These are phyloP conservation scores for Aphidius ervi DNA, from an alignment of 1,140 invertebrate species.

Conservation along the genomic window DNA sequence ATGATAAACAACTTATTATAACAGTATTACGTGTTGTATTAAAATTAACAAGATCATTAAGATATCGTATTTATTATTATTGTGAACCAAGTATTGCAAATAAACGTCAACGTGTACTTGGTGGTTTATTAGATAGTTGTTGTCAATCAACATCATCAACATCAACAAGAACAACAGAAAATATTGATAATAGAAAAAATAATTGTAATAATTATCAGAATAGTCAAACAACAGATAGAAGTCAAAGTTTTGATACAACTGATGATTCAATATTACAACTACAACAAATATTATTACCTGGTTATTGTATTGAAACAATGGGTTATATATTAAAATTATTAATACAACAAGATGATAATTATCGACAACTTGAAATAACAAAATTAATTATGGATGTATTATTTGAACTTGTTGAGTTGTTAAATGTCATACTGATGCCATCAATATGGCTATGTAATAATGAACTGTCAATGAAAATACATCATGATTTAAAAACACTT, in stretches of 20 bases:
- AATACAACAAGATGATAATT: conserved; percentile 30
- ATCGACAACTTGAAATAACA: conserved; percentile 31
- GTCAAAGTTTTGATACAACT: conserved; percentile 34
- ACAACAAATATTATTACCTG: conserved; percentile 52
- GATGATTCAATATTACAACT: conserved; percentile 45
- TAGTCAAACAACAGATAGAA: conserved; percentile 31
- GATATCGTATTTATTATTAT: conserved; percentile 51
- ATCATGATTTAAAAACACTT: conserved; percentile 37
- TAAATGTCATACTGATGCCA: conserved; percentile 39
- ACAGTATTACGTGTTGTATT: conserved; percentile 46
- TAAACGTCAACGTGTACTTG: conserved; percentile 46
- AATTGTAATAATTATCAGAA: conserved; percentile 20
- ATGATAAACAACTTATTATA: conserved; percentile 28
- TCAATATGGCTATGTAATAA: conserved; percentile 43
- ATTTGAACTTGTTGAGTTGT: conserved; percentile 38
- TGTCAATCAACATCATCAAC: conserved; percentile 24
- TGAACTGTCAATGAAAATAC: conserved; percentile 33
- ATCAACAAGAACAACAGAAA: conserved; percentile 23
- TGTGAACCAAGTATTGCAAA: conserved; percentile 53
- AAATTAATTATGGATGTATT: conserved; percentile 35
- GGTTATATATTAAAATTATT: conserved; percentile 40
- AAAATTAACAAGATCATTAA: conserved; percentile 50
- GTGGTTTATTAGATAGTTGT: conserved; percentile 11
- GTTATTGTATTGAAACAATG: conserved; percentile 53
- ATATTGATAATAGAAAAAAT: not conserved